Evolutionary conservation across 2,113 vertebrate species (phyloP), one percentile per base, ranked within the genome.

Genomic region (Phaetusa simplex): DNA sequence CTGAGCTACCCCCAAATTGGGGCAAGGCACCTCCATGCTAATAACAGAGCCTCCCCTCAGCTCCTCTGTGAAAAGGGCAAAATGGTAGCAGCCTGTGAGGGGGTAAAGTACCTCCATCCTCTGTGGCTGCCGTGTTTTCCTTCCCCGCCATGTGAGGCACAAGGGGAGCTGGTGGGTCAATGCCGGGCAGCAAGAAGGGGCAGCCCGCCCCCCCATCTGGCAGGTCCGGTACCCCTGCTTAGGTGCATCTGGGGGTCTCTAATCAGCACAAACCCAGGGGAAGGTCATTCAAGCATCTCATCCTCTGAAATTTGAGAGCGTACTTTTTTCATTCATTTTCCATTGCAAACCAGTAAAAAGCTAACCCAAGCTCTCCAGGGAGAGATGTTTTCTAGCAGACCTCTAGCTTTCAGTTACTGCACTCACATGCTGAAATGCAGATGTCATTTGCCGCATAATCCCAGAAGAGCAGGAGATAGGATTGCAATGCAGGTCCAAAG

Each of bases 361-460:
- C 17, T 12, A 59, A 19, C 5, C 45, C 56, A 11, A 5, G 43
- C 30, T 62, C 76, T 32, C 55, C 32, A 16, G 64, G 58, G 79
- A 90, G 27, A 23, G 45, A 34, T 0, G 0, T 30, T 24, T 82
- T 72, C 70, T 34, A 65, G 24, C 36, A 77, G 58, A 14, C 14
- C 66, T 85, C 23, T 5, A 52, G 52, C 18, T 87, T 72, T 66
- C 19, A 3, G 21, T 73, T 14, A 24, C 47, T 43, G 26, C 30
- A 42, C 34, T 69, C n/a, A 34, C 42, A 24, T 0, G 2, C 77
- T 66, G 45, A 52, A 79, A 67, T 0, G 0, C 15, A 34, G 66
- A 12, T 1, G 4, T 5, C 2, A 14, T 12, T 59, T 55, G 8
- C 67, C 45, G 23, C 15, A 8, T 43, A 47, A 58, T 42, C 47